Percentiles rank a stretch among this genome's conserved stretches.
These are phyloP conservation scores for Palaemon carinicauda DNA, from an alignment of 1,140 invertebrate genomes.

Conservation along the genomic window DNA sequence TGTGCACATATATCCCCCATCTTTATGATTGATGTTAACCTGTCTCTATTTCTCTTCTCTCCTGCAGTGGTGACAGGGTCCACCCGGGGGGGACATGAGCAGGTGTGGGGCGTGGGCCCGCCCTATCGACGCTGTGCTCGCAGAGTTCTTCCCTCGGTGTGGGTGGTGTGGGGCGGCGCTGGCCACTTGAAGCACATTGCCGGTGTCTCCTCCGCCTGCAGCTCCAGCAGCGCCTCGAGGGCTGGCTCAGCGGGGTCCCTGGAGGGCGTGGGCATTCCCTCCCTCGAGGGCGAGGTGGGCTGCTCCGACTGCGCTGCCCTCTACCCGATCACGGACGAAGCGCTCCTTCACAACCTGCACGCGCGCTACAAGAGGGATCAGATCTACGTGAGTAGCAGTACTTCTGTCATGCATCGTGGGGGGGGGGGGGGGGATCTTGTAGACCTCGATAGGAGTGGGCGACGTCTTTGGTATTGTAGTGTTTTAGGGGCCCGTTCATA, in stretches of 20 bases:
- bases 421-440: too few species aligned
- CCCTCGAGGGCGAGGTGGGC: conserved; percentile 69
- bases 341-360: conserved; percentile 78
- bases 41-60: not conserved
- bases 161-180: not conserved
- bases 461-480: too few species aligned
- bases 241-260: conserved; percentile 21
- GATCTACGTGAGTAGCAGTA: conserved; percentile 74
- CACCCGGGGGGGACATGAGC: conserved; percentile 40
- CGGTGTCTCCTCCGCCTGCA: not conserved
- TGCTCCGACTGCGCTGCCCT: conserved; percentile 79
- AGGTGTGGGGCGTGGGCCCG: not conserved
- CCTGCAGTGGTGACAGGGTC: conserved; percentile 25
- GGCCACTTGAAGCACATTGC: not conserved
- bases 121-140: not conserved
- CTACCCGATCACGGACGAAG: conserved; percentile 79
- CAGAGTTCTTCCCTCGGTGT: conserved; percentile 1
- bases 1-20: not conserved
- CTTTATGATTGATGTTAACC: not conserved
- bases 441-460: too few species aligned
- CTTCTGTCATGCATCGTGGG: too few species aligned
- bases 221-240: not conserved
- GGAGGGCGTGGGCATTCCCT: conserved; percentile 22
- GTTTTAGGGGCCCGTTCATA: too few species aligned
- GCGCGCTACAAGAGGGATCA: conserved; percentile 80